phyloP scores from a whole-genome alignment of 2,797 vertebrate species.

The Balearica regulorum region DNA sequence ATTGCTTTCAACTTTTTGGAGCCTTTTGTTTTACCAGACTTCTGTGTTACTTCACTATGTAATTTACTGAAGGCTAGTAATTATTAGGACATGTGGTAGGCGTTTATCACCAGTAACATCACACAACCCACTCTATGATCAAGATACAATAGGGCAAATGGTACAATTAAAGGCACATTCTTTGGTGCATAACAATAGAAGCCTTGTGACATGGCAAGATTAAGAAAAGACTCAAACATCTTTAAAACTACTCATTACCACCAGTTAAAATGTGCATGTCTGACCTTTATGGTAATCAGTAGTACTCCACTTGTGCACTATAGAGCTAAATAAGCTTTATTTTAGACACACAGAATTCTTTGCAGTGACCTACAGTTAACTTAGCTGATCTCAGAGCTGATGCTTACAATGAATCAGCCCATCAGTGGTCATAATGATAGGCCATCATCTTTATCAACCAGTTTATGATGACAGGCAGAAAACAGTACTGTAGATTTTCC shows the following conservation, averaged over 20 bases:
- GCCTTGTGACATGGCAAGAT: constrained; percentile 78
- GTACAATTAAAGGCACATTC: constrained; percentile 79
- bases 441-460: constrained; percentile 71
- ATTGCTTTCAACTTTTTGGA: constrained; percentile 68
- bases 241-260: constrained; percentile 82
- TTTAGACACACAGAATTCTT: constrained; percentile 71
- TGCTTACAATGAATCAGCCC: constrained; percentile 64
- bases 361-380: constrained; percentile 74
- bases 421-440: constrained; percentile 71
- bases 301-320: constrained; percentile 64
- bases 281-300: constrained; percentile 82
- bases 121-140: constrained; percentile 71
- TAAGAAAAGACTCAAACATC: constrained; percentile 80
- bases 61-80: constrained; percentile 78
- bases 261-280: constrained; percentile 77
- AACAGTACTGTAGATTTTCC: constrained; percentile 49
- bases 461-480: constrained; percentile 66
- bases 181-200: constrained; percentile 80
- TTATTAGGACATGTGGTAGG: constrained; percentile 75
- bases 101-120: constrained; percentile 73
- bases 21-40: constrained; percentile 69
- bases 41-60: constrained; percentile 58
- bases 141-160: constrained; percentile 78
- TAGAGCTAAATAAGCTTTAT: constrained; percentile 74
- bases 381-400: constrained; percentile 66